phyloP scores from a whole-genome alignment of 2,888 invertebrate genomes.

The Patella ulyssiponensis region DNA sequence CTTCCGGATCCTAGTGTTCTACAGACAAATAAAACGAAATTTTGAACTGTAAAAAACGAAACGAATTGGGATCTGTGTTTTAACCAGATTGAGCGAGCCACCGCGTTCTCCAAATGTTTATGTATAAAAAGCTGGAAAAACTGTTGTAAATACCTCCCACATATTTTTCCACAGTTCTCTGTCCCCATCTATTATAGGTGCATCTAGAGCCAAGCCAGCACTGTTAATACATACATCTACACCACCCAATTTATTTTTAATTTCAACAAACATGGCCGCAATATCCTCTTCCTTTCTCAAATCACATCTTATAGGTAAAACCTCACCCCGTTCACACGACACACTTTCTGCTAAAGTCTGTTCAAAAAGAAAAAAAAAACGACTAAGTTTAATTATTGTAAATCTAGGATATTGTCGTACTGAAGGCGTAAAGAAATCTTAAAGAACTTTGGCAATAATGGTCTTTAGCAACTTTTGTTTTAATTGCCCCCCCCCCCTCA shows the following conservation, averaged over 20 bases:
- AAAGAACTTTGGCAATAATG: too few relatives aligned
- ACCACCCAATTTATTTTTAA: conserved; percentile 73
- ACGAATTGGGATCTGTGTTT: too few relatives aligned
- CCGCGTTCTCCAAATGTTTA: neutral
- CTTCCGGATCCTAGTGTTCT: too few relatives aligned
- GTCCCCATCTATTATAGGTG: conserved; percentile 61
- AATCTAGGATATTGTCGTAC: neutral
- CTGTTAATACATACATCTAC: conserved; percentile 77
- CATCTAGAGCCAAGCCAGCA: conserved; percentile 73
- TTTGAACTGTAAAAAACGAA: too few relatives aligned
- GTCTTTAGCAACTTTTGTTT: too few relatives aligned
- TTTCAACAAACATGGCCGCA: conserved; percentile 74
- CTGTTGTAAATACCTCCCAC: conserved; percentile 43
- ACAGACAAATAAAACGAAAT: too few relatives aligned
- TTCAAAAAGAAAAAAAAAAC: neutral
- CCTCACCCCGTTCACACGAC: conserved; percentile 28
- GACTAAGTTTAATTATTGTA: neutral
- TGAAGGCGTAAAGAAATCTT: too few relatives aligned
- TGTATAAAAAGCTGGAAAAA: neutral
- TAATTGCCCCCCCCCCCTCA: too few relatives aligned
- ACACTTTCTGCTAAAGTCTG: conserved; percentile 33
- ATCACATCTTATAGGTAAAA: conserved; percentile 72
- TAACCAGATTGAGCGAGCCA: too few relatives aligned
- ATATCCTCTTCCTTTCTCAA: conserved; percentile 75
- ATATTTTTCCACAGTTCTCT: conserved; percentile 49